Base-by-base conservation (phyloP, 2,113 vertebrate genomes). In the Etia nguti region DNA sequence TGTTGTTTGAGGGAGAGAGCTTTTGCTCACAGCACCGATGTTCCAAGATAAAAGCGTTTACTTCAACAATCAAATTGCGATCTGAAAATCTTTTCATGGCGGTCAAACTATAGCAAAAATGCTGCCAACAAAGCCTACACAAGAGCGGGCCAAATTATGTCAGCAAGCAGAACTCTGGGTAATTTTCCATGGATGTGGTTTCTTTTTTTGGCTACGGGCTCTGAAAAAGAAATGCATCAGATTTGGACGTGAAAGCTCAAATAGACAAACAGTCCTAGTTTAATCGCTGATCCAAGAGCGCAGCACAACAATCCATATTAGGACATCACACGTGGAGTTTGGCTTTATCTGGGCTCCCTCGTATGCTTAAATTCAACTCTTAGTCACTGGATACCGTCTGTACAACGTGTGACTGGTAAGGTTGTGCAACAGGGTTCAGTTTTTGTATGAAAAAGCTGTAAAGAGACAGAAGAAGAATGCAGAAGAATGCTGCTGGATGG, bases 281-380 rank as follows among this genome's bases (percentile, higher is more conserved):
- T 43, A 79, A 56, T 6, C 6, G 24, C 24, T 6, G 26, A 57
- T 86, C 86, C n/a, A 48, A 41, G 15, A 80, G 9, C 82, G 59
- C 68, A 85, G 57, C 41, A 79, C 68, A 24, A 52, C 80, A 65
- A 50, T 65, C 50, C 86, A 31, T 85, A 88, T 79, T 81, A 81
- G 80, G 82, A 83, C 43, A 80, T 73, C 50, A 60, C 41, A 48
- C 24, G 55, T 10, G 34, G 70, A 82, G 62, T 56, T 60, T 2
- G 75, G 62, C n/a, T 60, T 55, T 18, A 26, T 83, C 79, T 73
- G 68, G 24, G 22, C 68, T 70, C 34, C 4, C 48, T 79, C 6
- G 20, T 2, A 6, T 6, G 26, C 41, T 75, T 36, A 4, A n/a
- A 18, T 43, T 6, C 24, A 41, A 41, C 31, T n/a, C 56, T 7